Conservation (phyloP, 1,140 invertebrate genomes). For the Bombus pascuorum region DNA sequence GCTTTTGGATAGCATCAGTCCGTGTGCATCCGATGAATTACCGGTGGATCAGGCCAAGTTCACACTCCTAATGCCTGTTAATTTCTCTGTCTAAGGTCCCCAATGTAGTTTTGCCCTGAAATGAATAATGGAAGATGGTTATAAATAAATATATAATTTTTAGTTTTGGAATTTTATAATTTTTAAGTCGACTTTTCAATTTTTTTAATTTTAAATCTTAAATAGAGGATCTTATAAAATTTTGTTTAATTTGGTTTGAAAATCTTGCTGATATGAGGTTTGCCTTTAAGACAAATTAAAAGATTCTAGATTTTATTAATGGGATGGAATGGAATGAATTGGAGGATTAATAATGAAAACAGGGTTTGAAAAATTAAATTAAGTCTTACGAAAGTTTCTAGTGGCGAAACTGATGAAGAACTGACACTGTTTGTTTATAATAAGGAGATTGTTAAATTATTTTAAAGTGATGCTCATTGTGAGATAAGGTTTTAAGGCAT, state of each 20-base stretch:
- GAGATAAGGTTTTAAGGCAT: neutral
- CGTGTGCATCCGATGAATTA: slow-evolving; percentile 74
- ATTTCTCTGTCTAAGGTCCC: slow-evolving; percentile 73
- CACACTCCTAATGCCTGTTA: slow-evolving; percentile 80
- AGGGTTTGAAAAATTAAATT: slow-evolving; percentile 12
- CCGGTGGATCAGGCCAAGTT: slow-evolving; percentile 76
- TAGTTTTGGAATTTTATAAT: neutral
- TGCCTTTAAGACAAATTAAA: neutral
- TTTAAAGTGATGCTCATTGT: neutral
- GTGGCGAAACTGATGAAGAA: too few species aligned
- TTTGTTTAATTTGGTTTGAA: too few species aligned
- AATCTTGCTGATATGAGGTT: neutral
- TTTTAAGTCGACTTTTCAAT: neutral
- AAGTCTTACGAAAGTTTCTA: neutral
- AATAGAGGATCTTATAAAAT: neutral
- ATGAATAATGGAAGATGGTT: neutral
- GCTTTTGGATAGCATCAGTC: slow-evolving; percentile 76
- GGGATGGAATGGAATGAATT: neutral
- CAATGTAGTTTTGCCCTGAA: neutral
- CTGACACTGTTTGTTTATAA: neutral
- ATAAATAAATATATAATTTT: neutral
- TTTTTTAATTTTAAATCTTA: neutral
- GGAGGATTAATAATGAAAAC: neutral
- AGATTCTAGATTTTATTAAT: neutral
- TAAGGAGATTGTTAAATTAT: neutral